A percentile compares a stretch with the other conserved stretches of the same genome.
Conservation (phyloP, 2,113 vertebrate species). For the Loxodonta africana region DNA sequence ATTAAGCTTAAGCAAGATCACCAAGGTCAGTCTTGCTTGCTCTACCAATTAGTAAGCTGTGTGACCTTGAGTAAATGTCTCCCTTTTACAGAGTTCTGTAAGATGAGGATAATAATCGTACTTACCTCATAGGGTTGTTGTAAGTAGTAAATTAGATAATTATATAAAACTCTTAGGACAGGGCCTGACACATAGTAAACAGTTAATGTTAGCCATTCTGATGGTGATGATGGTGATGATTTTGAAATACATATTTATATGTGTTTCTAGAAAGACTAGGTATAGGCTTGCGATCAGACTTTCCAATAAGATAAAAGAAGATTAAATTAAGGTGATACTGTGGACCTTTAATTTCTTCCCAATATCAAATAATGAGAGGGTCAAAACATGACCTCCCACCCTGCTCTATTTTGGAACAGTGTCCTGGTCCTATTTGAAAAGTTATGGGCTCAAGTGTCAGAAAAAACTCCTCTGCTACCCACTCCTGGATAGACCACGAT, state of each 20-base stretch:
- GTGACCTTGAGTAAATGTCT: neutral
- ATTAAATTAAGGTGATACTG: neutral
- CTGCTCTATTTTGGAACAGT: neutral
- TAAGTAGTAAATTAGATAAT: neutral
- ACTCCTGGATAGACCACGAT: neutral
- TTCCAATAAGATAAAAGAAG: neutral
- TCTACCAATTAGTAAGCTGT: neutral
- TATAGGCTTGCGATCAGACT: neutral
- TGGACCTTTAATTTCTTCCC: neutral
- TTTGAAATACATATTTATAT: neutral
- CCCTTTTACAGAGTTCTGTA: neutral
- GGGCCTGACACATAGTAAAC: neutral
- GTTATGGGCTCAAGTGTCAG: neutral
- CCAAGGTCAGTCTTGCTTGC: neutral
- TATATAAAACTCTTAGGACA: neutral
- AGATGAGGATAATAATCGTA: too few species aligned
- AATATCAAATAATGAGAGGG: neutral
- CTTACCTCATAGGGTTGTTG: neutral
- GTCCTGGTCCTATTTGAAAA: neutral
- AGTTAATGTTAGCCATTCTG: neutral
- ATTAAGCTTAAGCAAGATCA: neutral
- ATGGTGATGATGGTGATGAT: too few species aligned
- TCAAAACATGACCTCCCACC: neutral
- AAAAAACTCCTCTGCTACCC: neutral
- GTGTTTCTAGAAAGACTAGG: neutral